Percentiles rank a stretch among this genome's conserved stretches.
phyloP scores from a whole-genome alignment of 1,140 invertebrate genomes.

The Drosophila triauraria region DNA sequence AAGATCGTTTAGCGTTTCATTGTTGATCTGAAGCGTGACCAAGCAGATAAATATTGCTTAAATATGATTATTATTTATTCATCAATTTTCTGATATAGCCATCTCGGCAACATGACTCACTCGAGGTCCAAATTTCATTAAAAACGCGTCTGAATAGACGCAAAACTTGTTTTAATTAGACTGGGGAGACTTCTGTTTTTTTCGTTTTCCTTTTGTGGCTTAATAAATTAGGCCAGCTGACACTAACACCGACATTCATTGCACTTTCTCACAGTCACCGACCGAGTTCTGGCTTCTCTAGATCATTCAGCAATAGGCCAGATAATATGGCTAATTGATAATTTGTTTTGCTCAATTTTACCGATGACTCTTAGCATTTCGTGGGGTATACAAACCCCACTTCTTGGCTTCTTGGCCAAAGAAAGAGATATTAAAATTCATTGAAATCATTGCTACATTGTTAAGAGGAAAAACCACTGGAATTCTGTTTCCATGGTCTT shows the following conservation, averaged over 20 bases:
- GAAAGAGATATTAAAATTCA: constrained; percentile 20
- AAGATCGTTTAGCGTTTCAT: constrained; percentile 63
- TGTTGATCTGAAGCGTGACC: constrained; percentile 58
- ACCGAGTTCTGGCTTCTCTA: constrained; percentile 8
- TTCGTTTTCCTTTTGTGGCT: constrained; percentile 13
- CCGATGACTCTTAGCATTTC: constrained; percentile 11
- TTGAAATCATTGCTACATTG: constrained; percentile 24
- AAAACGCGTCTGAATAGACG: constrained; percentile 17
- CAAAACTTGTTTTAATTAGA: constrained; percentile 56
- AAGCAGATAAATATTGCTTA: constrained; percentile 41
- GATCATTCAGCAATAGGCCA: constrained; percentile 17
- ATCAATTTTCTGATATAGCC: constrained; percentile 22
- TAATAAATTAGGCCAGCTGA: constrained; percentile 45
- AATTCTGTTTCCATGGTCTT: constrained; percentile 18
- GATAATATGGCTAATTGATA: constrained; percentile 26
- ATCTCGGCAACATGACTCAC: constrained; percentile 36
- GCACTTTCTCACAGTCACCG: constrained; percentile 55
- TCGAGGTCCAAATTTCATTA: constrained; percentile 18
- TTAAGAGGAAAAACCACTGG: constrained; percentile 38
- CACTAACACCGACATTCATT: constrained; percentile 39
- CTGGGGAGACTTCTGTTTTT: constrained; percentile 22
- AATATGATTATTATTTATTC: constrained; percentile 54
- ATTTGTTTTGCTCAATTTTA: constrained; percentile 26
- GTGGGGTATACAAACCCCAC: not conserved
- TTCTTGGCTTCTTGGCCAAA: constrained; percentile 5